Evolutionary conservation across 2,797 vertebrate species (phyloP).

Genomic region (Trematomus bernacchii): DNA sequence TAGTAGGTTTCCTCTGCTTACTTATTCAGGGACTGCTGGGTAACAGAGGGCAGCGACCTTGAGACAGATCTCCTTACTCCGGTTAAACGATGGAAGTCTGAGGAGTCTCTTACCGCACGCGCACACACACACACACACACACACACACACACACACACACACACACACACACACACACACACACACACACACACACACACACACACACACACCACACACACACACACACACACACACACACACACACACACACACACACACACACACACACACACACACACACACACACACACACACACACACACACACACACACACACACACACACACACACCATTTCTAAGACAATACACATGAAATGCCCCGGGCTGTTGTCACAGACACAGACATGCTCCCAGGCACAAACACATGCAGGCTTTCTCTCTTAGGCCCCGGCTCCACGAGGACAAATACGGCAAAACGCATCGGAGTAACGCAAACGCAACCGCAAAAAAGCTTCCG

Average conservation of each 20-base stretch:
- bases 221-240: conserved; percentile 36
- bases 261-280: conserved; percentile 24
- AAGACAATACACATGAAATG: no score
- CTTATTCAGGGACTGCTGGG: conserved; percentile 58
- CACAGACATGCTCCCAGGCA: conserved; percentile 70
- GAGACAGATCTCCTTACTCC: conserved; percentile 72
- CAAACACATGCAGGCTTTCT: conserved; percentile 44
- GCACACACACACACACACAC: conserved; percentile 35
- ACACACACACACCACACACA: conserved; percentile 28
- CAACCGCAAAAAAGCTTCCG: no score
- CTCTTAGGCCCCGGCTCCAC: no score
- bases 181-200: conserved; percentile 27
- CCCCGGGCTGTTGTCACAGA: conserved; percentile 82
- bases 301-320: conserved; percentile 35
- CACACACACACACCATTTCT: conserved; percentile 43
- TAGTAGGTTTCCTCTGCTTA: conserved; percentile 5
- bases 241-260: conserved; percentile 38
- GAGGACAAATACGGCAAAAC: no score
- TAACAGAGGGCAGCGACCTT: conserved; percentile 71
- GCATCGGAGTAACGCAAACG: no score
- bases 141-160: conserved; percentile 34
- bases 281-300: conserved; percentile 24
- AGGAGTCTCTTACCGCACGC: conserved; percentile 49
- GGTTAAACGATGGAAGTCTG: conserved; percentile 74
- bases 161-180: conserved; percentile 9